Evolutionary conservation across 2,888 invertebrate genomes (phyloP).

Genomic region (Aethes cnicana): DNA sequence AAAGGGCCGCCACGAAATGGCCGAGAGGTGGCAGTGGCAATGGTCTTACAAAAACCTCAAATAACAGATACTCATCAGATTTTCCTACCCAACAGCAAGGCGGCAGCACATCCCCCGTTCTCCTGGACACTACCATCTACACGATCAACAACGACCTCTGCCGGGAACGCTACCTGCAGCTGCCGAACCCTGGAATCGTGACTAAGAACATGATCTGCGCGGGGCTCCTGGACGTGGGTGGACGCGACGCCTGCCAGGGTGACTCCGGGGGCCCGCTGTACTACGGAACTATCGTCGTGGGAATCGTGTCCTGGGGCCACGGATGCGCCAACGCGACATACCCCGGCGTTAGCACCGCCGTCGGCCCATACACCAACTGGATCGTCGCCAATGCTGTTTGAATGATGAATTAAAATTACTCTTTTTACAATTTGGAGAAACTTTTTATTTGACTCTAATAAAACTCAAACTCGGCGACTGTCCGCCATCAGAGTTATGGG

Average conservation of each 20-base stretch:
- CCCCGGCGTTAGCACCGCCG: slow-evolving; percentile 73
- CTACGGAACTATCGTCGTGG: slow-evolving; percentile 56
- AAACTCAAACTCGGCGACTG: no score
- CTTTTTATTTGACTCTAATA: no score
- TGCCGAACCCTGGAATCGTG: slow-evolving; percentile 34
- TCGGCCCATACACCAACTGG: slow-evolving; percentile 54
- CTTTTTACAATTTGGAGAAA: no score
- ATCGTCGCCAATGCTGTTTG: slow-evolving; percentile 40
- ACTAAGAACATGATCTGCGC: slow-evolving; percentile 65
- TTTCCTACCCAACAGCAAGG: slow-evolving; percentile 37
- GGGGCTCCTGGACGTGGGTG: slow-evolving; percentile 41
- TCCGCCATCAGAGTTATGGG: no score
- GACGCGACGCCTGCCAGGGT: slow-evolving; percentile 51
- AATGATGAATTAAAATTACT: no score
- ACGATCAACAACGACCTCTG: slow-evolving; percentile 55
- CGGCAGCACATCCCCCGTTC: slow-evolving; percentile 38
- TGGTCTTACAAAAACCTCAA: no score
- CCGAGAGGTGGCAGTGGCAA: no score
- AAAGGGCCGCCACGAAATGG: no score
- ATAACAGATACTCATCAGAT: no score
- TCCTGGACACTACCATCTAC: slow-evolving; percentile 50
- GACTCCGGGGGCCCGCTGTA: slow-evolving; percentile 71
- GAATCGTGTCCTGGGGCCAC: slow-evolving; percentile 71
- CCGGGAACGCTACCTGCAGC: slow-evolving; percentile 42
- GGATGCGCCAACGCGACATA: slow-evolving; percentile 62